Evolutionary conservation across 2,797 vertebrate genomes (phyloP).

Genomic region (Adelosebastes latens): DNA sequence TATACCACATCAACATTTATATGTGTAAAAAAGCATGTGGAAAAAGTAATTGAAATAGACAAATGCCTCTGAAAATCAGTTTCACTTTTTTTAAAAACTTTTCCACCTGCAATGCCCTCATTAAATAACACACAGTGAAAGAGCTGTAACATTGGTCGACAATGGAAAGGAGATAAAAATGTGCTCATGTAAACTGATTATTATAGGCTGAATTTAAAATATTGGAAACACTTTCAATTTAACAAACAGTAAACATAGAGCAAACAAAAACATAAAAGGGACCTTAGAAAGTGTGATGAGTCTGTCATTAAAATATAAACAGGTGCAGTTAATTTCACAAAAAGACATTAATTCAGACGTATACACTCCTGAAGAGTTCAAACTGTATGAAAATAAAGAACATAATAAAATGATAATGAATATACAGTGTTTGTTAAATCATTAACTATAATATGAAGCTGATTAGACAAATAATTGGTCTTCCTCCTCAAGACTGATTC

Average conservation of each 20-base stretch:
- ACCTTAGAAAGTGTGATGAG: too few species aligned
- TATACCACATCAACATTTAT: not conserved
- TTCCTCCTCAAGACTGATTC: not conserved
- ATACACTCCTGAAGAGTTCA: not conserved
- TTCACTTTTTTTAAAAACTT: not conserved
- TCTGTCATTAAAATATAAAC: not conserved
- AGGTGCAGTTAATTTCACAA: not conserved
- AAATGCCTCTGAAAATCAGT: not conserved
- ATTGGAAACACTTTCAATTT: not conserved
- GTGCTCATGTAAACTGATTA: not conserved
- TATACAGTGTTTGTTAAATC: not conserved
- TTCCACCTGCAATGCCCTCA: not conserved
- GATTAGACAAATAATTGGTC: not conserved
- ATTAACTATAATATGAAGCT: not conserved
- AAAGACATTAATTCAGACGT: not conserved
- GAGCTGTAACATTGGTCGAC: not conserved
- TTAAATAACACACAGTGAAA: not conserved
- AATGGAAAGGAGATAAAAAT: not conserved
- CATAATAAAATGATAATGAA: not conserved
- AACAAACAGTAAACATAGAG: not conserved
- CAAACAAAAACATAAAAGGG: not conserved
- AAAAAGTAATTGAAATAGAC: not conserved
- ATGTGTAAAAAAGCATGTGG: not conserved
- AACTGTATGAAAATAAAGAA: not conserved
- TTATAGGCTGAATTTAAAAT: not conserved